phyloP scores from a whole-genome alignment of 1,140 invertebrate species.

The Fopius arisanus region DNA sequence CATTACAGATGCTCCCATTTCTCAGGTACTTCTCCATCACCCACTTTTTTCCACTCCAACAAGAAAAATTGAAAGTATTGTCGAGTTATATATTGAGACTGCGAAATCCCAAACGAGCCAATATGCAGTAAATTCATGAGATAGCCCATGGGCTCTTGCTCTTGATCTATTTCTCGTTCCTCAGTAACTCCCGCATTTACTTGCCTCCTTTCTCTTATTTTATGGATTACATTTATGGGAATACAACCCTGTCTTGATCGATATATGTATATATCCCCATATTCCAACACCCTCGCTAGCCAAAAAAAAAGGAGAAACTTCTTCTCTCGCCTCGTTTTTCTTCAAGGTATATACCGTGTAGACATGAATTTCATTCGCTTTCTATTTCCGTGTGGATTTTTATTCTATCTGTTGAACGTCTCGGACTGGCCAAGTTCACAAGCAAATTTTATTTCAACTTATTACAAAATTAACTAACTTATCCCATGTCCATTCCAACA shows the following conservation, averaged over 20 bases:
- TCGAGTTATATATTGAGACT: constrained; percentile 5
- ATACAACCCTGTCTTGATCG: constrained; percentile 22
- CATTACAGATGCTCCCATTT: no score
- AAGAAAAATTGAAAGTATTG: constrained; percentile 37
- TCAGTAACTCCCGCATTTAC: constrained; percentile 6
- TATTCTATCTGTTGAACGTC: not conserved
- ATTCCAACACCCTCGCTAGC: not conserved
- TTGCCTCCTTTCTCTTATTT: constrained; percentile 30
- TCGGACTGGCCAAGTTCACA: not conserved
- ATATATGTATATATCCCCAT: not conserved
- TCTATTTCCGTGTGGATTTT: constrained; percentile 4
- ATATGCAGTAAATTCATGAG: constrained; percentile 51
- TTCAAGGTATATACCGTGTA: not conserved
- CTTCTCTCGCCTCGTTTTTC: not conserved
- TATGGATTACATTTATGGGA: constrained; percentile 47
- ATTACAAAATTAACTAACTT: no score
- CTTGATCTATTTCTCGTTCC: constrained; percentile 29
- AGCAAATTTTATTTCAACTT: not conserved
- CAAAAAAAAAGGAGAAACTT: not conserved
- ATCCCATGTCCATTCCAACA: no score
- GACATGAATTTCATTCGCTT: constrained; percentile 14
- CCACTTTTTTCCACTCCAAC: constrained; percentile 8
- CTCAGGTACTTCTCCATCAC: no score
- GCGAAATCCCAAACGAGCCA: constrained; percentile 32
- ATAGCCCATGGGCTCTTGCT: constrained; percentile 39